A percentile compares a stretch with the other conserved stretches of the same genome.
phyloP scores from a whole-genome alignment of 2,888 invertebrate genomes.

The Ceriagrion tenellum region DNA sequence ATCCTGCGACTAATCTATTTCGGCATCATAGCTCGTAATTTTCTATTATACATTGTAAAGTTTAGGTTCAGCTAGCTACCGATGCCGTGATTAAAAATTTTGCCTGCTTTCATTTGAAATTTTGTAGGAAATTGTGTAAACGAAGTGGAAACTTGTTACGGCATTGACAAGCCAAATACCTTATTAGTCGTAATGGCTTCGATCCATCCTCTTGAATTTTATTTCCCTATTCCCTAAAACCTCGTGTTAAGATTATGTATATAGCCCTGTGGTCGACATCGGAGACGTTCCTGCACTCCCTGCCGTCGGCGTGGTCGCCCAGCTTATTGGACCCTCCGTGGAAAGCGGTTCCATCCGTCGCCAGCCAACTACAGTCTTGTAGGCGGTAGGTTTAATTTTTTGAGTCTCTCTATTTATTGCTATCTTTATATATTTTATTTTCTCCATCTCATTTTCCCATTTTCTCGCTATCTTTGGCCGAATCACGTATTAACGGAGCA shows the following conservation, averaged over 20 bases:
- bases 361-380: background rate
- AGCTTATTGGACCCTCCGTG: background rate
- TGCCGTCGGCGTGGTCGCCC: background rate
- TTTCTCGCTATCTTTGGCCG: background rate
- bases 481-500: background rate
- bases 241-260: background rate
- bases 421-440: background rate
- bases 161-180: background rate
- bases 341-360: background rate
- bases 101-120: background rate
- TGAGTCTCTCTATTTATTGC: background rate
- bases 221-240: background rate
- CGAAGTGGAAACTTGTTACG: background rate
- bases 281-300: background rate
- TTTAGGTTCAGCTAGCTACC: background rate
- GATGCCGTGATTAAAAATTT: background rate
- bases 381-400: constrained; percentile 37
- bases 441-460: background rate
- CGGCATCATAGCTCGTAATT: too few relatives aligned
- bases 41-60: too few relatives aligned
- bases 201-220: background rate
- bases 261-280: background rate
- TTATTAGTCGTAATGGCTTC: background rate
- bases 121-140: background rate
- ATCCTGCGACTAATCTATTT: too few relatives aligned